A percentile compares a stretch with the other conserved stretches of the same genome.
Conservation (phyloP, 35 echinoderm and acorn worm genomes). For the Acanthaster planci region DNA sequence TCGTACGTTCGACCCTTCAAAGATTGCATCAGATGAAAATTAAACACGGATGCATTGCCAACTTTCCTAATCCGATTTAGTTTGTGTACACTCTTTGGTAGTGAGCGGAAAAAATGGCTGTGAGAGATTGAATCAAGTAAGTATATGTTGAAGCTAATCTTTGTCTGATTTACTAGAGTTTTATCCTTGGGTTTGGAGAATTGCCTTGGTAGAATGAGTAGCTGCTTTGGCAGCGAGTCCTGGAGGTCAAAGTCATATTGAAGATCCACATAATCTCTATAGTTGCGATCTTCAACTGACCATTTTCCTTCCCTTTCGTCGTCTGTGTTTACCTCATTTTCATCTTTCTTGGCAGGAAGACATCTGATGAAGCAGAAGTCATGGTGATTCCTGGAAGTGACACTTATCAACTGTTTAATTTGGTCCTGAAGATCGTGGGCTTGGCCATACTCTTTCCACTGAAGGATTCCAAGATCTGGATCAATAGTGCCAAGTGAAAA, state of each 20-base stretch:
- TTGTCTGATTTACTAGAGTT: background rate
- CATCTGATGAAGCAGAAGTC: conserved; percentile 85
- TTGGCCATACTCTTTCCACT: conserved; percentile 66
- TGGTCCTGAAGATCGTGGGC: conserved; percentile 37
- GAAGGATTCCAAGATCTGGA: conserved; percentile 47
- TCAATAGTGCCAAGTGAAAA: conserved; percentile 62
- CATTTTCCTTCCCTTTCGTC: background rate
- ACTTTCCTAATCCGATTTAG: conserved; percentile 46
- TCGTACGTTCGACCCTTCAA: conserved; percentile 89
- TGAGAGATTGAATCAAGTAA: conserved; percentile 89
- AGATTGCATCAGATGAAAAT: conserved; percentile 82
- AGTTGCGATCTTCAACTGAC: background rate
- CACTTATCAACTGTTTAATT: conserved; percentile 39
- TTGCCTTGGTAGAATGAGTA: conserved; percentile 66
- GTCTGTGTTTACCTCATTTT: conserved; percentile 24
- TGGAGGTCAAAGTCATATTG: background rate
- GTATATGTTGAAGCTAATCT: conserved; percentile 76
- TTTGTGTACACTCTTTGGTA: conserved; percentile 65
- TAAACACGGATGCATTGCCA: conserved; percentile 47
- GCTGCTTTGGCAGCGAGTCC: conserved; percentile 45
- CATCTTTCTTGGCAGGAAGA: conserved; percentile 24
- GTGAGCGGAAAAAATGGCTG: conserved; percentile 78
- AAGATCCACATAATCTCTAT: conserved; percentile 14
- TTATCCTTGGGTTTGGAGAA: conserved; percentile 24
- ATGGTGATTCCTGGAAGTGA: conserved; percentile 17